Conservation (phyloP, 2,888 invertebrate species). For the Nomada fucata region DNA sequence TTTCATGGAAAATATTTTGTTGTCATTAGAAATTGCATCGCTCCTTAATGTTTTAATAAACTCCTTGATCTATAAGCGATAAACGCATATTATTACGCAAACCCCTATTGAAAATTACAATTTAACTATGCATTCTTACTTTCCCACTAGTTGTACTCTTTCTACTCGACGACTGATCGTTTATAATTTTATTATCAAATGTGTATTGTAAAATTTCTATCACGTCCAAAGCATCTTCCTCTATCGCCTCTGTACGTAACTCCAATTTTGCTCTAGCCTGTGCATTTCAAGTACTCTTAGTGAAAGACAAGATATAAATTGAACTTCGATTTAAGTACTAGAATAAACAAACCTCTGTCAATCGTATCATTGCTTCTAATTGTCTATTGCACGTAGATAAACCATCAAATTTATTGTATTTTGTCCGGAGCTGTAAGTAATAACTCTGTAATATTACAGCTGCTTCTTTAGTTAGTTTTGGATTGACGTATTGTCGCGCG, state of each 20-base stretch:
- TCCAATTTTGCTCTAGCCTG: slow-evolving; percentile 95
- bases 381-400: slow-evolving; percentile 95
- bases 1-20: slow-evolving; percentile 87
- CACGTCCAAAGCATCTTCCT: slow-evolving; percentile 93
- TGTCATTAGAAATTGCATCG: slow-evolving; percentile 22
- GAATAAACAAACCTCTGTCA: slow-evolving; percentile 87
- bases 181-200: slow-evolving; percentile 56
- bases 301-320: background rate
- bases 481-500: slow-evolving; percentile 94
- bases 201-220: slow-evolving; percentile 92
- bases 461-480: slow-evolving; percentile 90
- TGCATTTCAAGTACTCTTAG: slow-evolving; percentile 43
- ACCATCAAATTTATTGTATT: slow-evolving; percentile 87
- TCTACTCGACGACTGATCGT: slow-evolving; percentile 76
- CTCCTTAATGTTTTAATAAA: slow-evolving; percentile 57
- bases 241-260: slow-evolving; percentile 91
- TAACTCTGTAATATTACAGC: slow-evolving; percentile 90
- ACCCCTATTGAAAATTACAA: background rate
- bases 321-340: slow-evolving; percentile 5
- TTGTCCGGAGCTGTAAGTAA: slow-evolving; percentile 91
- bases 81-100: background rate
- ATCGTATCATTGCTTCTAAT: slow-evolving; percentile 93
- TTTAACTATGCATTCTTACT: slow-evolving; percentile 60
- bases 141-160: slow-evolving; percentile 85
- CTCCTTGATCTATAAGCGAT: slow-evolving; percentile 52